Evolutionary conservation across 2,797 vertebrate species (phyloP), one percentile per base, ranked within the genome.

Genomic region (Danio choprae): DNA sequence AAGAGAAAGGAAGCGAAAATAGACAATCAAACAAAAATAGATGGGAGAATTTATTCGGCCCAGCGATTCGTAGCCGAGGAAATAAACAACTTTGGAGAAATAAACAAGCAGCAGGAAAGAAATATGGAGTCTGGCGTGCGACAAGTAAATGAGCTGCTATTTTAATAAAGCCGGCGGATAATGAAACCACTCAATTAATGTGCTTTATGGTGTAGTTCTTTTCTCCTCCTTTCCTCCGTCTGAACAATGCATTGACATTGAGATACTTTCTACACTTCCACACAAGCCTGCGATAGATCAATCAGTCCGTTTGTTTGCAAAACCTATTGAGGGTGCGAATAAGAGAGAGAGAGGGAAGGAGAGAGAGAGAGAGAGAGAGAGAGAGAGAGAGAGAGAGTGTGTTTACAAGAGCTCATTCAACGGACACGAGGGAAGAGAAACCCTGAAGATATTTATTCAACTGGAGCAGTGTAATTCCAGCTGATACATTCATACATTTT

Each of bases 231-330:
- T 15, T 40, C 44, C 15, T 77, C 16, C 16, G 1, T 20, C 53
- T 11, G 36, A 63, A 8, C 7, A 67, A 44, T 53, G 48, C 9
- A 9, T n/a, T 50, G 20, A 78, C 53, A 51, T 4, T 40, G 88
- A 91, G 89, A 91, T 87, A 90, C 36, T 36, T 78, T 70, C 77
- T 44, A 48, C 36, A 50, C 55, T 72, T 72, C 20, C 40, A 63
- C 40, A 79, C 38, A 13, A 38, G 68, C 55, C 36, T 55, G 48
- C 40, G 48, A 79, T n/a, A 46, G 68, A 79, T 79, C 77, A 72
- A 38, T 79, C 69, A 62, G 68, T 36, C 6, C 36, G 20, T 44
- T 67, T 77, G 18, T 68, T 72, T 53, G 38, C 62, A 74, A 67
- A 65, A 67, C 38, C 38, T 43, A 78, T 22, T n/a, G 43, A 60